Evolutionary conservation across 2,888 invertebrate species (phyloP), one percentile per base, ranked within the genome.

Genomic region (Lithophane leautieri): DNA sequence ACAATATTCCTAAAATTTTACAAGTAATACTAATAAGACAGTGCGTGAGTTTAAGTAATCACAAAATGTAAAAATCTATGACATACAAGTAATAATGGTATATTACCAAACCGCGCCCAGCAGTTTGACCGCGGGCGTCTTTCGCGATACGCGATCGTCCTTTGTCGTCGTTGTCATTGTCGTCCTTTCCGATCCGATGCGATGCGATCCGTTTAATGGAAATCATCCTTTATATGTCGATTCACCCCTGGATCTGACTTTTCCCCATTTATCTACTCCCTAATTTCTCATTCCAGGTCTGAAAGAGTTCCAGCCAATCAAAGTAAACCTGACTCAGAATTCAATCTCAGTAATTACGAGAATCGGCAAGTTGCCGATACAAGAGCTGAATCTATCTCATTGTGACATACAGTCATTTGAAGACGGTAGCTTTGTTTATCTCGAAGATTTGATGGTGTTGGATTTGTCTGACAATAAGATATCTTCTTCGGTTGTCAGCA

Each of bases 381-480:
- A 92, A 40, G 94, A 93, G 44, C 90, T 98, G 11, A 97, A 97
- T 81, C 91, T 98, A 22, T 96, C 97, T 0, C 92, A 96, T 75
- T 98, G 98, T 89, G 92, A 94, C 9, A 97, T 98, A 22, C 91
- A 89, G 0, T 91, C 89, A 0, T 97, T 98, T 34, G 97, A 96
- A 1, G 90, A 96, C 9, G 94, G 91, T 0, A 97, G 97, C 11
- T 98, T 98, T 88, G 92, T 94, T 71, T 95, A 97, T 83, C 91
- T 98, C 11, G 93, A 94, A 22, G 95, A 97, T 47, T 92, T 98
- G 80, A 94, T 93, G 0, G 95, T 94, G n/a, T 90, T 98, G 66
- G 97, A 98, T 92, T 91, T 98, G 82, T 97, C 98, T 73, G 90
- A 96, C 66, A 98, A 98, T 87, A 94, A 97, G 62, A 93, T 98